Conservation (phyloP, 2,797 vertebrate genomes). For the Chelonia mydas region DNA sequence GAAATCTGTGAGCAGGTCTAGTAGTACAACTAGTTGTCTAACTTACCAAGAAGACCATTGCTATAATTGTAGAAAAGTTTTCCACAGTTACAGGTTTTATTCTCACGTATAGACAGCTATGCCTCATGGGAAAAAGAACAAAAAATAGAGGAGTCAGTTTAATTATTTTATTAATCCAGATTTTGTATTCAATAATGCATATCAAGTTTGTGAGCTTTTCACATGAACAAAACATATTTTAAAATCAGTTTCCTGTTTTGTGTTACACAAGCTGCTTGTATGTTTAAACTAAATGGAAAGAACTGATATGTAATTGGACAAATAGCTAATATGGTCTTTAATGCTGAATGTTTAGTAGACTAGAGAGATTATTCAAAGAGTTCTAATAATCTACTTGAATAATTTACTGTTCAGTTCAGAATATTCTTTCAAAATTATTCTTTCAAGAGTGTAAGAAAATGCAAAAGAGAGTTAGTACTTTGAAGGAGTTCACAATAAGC, state of each 20-base stretch:
- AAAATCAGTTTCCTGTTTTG: background rate
- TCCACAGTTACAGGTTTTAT: slow-evolving; percentile 72
- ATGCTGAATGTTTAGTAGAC: background rate
- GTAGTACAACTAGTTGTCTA: slow-evolving; percentile 47
- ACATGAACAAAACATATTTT: background rate
- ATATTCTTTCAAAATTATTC: background rate
- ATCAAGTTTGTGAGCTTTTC: slow-evolving; percentile 43
- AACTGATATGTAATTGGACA: background rate
- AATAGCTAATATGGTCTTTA: background rate
- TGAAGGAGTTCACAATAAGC: background rate
- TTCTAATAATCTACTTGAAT: background rate
- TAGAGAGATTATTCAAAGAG: background rate
- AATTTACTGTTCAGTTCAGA: background rate
- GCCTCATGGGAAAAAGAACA: slow-evolving; percentile 40
- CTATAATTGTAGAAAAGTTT: slow-evolving; percentile 57
- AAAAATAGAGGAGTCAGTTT: background rate
- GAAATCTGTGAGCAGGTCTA: slow-evolving; percentile 36
- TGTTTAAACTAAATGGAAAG: background rate
- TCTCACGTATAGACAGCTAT: slow-evolving; percentile 62
- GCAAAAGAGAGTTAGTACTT: background rate
- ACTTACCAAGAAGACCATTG: slow-evolving; percentile 70
- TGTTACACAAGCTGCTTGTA: background rate
- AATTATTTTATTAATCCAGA: slow-evolving; percentile 53
- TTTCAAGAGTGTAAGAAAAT: background rate
- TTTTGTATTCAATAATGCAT: slow-evolving; percentile 48